phyloP scores from a whole-genome alignment of 2,888 invertebrate genomes.

The Tenthredo notha region DNA sequence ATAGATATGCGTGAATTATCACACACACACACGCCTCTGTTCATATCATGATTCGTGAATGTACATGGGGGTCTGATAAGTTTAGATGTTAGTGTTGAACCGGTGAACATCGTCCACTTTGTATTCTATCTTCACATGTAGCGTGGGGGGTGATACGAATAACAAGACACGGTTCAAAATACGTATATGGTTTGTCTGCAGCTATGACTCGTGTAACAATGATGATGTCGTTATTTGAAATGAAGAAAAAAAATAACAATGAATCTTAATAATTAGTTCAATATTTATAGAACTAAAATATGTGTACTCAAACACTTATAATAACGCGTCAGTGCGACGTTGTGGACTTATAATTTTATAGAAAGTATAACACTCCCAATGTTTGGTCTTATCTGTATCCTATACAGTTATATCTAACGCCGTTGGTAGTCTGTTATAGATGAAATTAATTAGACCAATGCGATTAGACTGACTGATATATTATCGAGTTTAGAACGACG shows the following conservation, averaged over 20 bases:
- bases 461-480: slow-evolving; percentile 2
- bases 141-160: slow-evolving; percentile 4
- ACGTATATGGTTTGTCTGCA: neutral
- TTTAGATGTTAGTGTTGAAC: slow-evolving; percentile 27
- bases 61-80: neutral
- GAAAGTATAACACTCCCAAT: neutral
- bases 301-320: neutral
- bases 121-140: slow-evolving; percentile 25
- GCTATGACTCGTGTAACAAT: neutral
- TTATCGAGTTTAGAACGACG: slow-evolving; percentile 21
- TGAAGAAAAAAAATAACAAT: neutral
- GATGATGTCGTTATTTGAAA: neutral
- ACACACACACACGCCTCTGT: neutral
- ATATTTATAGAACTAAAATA: neutral
- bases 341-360: neutral
- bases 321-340: neutral
- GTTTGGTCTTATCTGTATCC: neutral
- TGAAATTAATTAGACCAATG: neutral
- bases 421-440: neutral
- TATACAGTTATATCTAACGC: slow-evolving; percentile 12
- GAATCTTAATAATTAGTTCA: neutral
- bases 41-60: neutral
- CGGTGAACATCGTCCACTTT: slow-evolving; percentile 28
- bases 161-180: slow-evolving; percentile 33
- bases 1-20: neutral